Percentiles rank a stretch among this genome's conserved stretches.
phyloP scores from a whole-genome alignment of 2,797 vertebrate species.

The Crax fasciolata region DNA sequence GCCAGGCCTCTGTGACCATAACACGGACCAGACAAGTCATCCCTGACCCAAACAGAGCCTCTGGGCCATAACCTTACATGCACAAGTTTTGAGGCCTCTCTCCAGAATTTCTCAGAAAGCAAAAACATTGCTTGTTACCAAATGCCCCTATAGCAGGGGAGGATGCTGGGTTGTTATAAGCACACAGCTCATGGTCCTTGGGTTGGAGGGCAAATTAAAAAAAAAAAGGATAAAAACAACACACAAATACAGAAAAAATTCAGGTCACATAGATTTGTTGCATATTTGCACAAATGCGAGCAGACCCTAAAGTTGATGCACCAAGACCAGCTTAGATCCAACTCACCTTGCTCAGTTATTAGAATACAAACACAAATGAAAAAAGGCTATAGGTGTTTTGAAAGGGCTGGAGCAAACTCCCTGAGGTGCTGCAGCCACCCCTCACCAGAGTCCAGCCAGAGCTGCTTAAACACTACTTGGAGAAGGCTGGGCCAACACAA shows the following conservation, averaged over 20 bases:
- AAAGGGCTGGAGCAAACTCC: background rate
- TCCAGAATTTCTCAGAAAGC: background rate
- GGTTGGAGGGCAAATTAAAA: background rate
- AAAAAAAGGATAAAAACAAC: background rate
- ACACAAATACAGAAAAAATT: background rate
- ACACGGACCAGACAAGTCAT: background rate
- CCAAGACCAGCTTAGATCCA: background rate
- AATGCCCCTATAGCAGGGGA: background rate
- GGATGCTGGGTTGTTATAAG: background rate
- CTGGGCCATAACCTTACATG: background rate
- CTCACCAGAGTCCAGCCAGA: background rate
- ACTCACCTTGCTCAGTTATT: background rate
- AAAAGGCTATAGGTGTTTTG: background rate
- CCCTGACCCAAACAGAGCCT: background rate
- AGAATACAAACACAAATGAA: background rate
- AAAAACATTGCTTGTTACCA: background rate
- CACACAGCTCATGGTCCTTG: accelerated
- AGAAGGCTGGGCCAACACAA: background rate
- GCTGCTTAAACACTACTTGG: background rate
- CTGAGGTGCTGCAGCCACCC: background rate
- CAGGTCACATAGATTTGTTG: background rate
- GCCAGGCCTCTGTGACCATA: background rate
- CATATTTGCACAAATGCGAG: background rate
- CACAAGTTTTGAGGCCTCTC: background rate
- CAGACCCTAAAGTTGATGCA: background rate